Conservation (phyloP, 2,888 invertebrate genomes). For the Phragmatobia fuliginosa region DNA sequence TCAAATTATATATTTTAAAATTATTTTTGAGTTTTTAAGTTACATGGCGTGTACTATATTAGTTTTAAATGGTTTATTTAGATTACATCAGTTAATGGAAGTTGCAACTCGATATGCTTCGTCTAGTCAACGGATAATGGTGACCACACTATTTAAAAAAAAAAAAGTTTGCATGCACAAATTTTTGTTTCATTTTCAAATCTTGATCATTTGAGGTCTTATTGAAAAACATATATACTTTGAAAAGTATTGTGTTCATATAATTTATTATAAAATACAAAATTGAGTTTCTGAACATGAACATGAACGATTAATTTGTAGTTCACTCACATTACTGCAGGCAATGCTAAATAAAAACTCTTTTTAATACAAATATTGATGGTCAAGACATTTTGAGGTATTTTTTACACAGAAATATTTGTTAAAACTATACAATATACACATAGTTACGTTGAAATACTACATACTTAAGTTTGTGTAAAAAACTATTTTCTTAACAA, state of each 20-base stretch:
- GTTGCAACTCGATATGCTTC: constrained; percentile 51
- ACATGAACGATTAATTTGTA: not conserved
- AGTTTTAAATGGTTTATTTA: constrained; percentile 21
- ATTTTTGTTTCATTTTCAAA: not conserved
- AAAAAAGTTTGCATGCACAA: constrained; percentile 1
- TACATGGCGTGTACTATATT: constrained; percentile 16
- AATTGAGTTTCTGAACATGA: not conserved
- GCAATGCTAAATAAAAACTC: constrained; percentile 18
- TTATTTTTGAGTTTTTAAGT: constrained; percentile 4
- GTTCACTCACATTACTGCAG: constrained; percentile 7
- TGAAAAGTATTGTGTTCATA: not conserved
- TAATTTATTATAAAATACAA: not conserved
- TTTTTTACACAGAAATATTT: constrained; percentile 42
- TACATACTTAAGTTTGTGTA: constrained; percentile 53
- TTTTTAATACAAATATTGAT: not conserved
- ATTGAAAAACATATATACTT: not conserved
- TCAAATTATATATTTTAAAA: not conserved
- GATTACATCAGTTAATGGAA: constrained; percentile 42
- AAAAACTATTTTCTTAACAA: constrained; percentile 65
- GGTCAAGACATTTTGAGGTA: constrained; percentile 27
- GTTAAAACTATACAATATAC: constrained; percentile 37
- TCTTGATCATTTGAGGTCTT: not conserved
- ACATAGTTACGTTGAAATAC: constrained; percentile 38
- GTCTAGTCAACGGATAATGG: constrained; percentile 66
- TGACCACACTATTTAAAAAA: constrained; percentile 38